A percentile compares a stretch with the other conserved stretches of the same genome.
phyloP scores from a whole-genome alignment of 1,140 invertebrate species.

The Zaprionus gabonicus region DNA sequence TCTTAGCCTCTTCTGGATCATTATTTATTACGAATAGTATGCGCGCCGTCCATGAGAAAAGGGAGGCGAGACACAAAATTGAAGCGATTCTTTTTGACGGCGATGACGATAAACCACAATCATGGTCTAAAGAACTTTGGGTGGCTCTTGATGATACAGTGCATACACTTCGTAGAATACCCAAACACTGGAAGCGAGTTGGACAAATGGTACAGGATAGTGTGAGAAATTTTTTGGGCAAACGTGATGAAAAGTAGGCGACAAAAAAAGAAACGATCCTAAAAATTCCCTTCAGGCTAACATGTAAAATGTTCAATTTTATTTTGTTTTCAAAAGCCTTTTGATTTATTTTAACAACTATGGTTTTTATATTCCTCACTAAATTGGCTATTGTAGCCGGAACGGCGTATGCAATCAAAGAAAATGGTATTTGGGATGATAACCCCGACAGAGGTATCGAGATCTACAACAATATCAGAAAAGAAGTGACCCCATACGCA shows the following conservation, averaged over 20 bases:
- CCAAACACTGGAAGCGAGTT: conserved; percentile 18
- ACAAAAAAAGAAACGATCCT: neutral
- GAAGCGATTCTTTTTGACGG: neutral
- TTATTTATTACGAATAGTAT: conserved; percentile 18
- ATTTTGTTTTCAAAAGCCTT: neutral
- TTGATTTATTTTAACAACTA: conserved; percentile 13
- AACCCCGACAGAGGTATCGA: conserved; percentile 2
- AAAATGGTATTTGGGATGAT: conserved; percentile 43
- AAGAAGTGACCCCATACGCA: conserved; percentile 29
- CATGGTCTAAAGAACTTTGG: conserved; percentile 12
- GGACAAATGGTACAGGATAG: neutral
- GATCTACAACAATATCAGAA: conserved; percentile 46
- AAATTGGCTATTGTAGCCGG: conserved; percentile 48
- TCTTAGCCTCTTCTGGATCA: conserved; percentile 5
- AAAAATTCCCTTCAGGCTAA: neutral
- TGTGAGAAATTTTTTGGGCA: conserved; percentile 1
- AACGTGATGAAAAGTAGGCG: conserved; percentile 37
- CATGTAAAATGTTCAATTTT: neutral
- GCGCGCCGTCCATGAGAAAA: too few relatives aligned
- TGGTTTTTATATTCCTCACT: conserved; percentile 29
- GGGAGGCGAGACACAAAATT: neutral
- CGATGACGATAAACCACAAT: neutral
- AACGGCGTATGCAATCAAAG: conserved; percentile 41
- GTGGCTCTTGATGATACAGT: neutral
- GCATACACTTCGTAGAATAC: neutral